Base-by-base conservation (phyloP, 2,113 vertebrate species). In the Melanerpes aurifrons region DNA sequence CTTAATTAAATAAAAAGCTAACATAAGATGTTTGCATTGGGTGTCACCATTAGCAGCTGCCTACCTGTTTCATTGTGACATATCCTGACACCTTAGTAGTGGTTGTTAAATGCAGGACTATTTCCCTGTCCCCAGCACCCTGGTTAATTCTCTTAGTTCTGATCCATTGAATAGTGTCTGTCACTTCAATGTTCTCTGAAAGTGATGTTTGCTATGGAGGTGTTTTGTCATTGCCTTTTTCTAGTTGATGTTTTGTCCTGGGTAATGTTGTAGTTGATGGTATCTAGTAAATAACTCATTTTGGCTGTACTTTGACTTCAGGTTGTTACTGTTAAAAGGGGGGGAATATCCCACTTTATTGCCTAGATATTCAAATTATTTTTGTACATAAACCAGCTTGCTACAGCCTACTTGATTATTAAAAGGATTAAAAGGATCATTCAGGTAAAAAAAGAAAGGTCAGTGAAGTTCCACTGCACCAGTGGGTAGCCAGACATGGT, bases 331-430 rank as follows among this genome's bases (percentile, higher is more conserved):
- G 53, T 40, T 43, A 35, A 71, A 75, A 61, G 58, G 2, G 2
- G 12, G 2, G 3, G 10, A 53, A n/a, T 1, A 1, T 2, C 2
- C 8, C 12, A 37, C 12, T 6, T 72, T 45, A 32, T 9, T 50
- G 8, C 81, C 26, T 84, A 56, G 43, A 56, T 53, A 7, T 24
- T 37, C 3, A 66, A 28, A 32, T 35, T 32, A 13, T 31, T 25
- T 54, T 72, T 71, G 56, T 29, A 48, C 6, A 26, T 54, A 48
- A 56, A 64, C 21, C 20, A 53, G 59, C 25, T 29, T 43, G 3
- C 29, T 45, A 10, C 5, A 37, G 53, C 11, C 10, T 76, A 25
- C 43, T 70, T 50, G 45, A 18, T 43, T 61, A 14, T 61, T 62
- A 43, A n/a, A 48, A 1, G 26, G n/a, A 14, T 61, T 62, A 43